These are phyloP conservation scores for Crax fasciolata DNA, from an alignment of 2,797 vertebrate species.

Conservation along the genomic window DNA sequence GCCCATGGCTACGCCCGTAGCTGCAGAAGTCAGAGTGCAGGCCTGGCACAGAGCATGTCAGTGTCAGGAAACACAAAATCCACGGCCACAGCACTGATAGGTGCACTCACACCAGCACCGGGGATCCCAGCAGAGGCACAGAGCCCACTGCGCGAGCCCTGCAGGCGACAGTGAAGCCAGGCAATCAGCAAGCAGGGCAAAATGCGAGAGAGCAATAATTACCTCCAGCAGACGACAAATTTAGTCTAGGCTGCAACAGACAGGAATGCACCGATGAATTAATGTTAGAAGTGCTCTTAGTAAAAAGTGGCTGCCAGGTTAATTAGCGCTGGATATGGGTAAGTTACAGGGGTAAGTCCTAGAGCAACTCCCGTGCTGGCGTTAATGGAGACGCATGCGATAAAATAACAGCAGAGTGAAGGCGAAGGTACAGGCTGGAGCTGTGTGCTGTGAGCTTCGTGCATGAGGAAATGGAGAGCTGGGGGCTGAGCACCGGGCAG, in stretches of 20 bases:
- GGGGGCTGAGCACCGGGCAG: neutral
- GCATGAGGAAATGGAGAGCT: neutral
- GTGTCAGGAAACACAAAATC: neutral
- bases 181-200: neutral
- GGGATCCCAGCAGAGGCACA: fast-evolving
- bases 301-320: neutral
- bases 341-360: neutral
- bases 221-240: neutral
- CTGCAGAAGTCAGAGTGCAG: neutral
- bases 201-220: neutral
- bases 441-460: fast-evolving
- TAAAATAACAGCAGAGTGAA: neutral
- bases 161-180: neutral
- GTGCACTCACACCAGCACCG: neutral
- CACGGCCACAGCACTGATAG: fast-evolving
- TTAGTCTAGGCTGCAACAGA: neutral
- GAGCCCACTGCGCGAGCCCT: neutral
- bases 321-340: neutral
- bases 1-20: neutral
- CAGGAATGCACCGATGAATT: neutral
- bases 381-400: neutral
- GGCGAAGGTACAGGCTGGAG: neutral
- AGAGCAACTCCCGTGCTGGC: neutral
- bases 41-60: neutral
- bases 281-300: neutral